Percentiles rank a stretch among this genome's conserved stretches.
Evolutionary conservation across 2,113 vertebrate genomes (phyloP).

Genomic region (Callaeas wilsoni): DNA sequence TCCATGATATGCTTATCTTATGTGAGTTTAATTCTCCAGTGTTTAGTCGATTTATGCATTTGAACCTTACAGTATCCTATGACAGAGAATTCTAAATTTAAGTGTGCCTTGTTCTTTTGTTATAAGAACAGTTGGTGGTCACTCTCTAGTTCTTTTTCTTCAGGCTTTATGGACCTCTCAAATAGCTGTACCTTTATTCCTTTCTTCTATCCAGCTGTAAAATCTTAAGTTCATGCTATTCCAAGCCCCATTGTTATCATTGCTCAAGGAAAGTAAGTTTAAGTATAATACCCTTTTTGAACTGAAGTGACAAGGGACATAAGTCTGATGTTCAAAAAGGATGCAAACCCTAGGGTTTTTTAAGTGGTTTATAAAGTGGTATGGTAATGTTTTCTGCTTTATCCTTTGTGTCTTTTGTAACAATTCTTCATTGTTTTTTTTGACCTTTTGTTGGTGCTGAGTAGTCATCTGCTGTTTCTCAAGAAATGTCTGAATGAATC

Average conservation of each 20-base stretch:
- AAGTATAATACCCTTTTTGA: background rate
- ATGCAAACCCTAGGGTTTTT: background rate
- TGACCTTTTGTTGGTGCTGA: background rate
- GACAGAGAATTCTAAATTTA: background rate
- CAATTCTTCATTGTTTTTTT: background rate
- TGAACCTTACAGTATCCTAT: background rate
- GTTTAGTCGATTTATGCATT: background rate
- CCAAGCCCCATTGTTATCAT: background rate
- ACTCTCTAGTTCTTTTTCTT: background rate
- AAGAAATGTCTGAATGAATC: background rate
- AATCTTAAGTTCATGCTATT: background rate
- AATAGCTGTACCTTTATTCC: background rate
- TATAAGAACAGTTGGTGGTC: background rate
- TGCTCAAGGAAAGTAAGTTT: background rate
- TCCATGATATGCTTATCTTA: background rate
- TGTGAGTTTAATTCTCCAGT: background rate
- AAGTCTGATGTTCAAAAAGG: background rate
- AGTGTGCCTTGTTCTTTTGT: background rate
- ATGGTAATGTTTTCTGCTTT: background rate
- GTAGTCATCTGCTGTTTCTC: background rate
- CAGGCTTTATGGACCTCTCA: background rate
- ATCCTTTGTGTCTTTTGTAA: background rate
- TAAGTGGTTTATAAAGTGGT: background rate
- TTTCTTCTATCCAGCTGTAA: background rate
- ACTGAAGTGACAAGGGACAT: background rate